These are phyloP conservation scores for Toxotes jaculatrix DNA, from an alignment of 2,113 vertebrate species.

Conservation along the genomic window DNA sequence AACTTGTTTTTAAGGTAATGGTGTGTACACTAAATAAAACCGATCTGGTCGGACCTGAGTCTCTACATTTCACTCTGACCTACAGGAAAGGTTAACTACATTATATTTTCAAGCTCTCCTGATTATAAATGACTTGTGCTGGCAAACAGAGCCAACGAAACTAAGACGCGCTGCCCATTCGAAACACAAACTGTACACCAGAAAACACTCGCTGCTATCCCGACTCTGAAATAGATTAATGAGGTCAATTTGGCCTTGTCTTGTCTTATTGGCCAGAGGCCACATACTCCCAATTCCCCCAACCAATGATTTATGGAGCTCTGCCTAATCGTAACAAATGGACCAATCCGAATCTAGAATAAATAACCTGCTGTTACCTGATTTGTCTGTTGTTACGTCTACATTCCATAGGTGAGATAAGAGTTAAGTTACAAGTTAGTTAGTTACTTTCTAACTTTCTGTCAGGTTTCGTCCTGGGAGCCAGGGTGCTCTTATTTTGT, in stretches of 20 bases:
- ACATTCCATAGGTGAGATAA: neutral
- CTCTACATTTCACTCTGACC: neutral
- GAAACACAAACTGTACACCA: slow-evolving; percentile 35
- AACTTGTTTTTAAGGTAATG: neutral
- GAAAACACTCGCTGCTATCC: slow-evolving; percentile 42
- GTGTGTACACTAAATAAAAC: neutral
- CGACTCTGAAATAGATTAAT: slow-evolving; percentile 61
- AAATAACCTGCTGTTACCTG: slow-evolving; percentile 22
- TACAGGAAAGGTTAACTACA: slow-evolving; percentile 8
- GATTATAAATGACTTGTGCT: slow-evolving; percentile 38
- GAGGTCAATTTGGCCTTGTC: slow-evolving; percentile 64
- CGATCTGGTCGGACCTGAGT: neutral
- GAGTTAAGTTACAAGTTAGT: too few species aligned
- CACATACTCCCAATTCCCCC: slow-evolving; percentile 32
- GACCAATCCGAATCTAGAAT: slow-evolving; percentile 50
- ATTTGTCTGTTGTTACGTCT: slow-evolving; percentile 35
- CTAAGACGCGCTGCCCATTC: neutral
- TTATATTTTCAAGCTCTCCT: neutral
- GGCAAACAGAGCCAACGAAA: slow-evolving; percentile 17
- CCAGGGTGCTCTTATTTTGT: too few species aligned
- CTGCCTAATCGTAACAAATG: slow-evolving; percentile 61
- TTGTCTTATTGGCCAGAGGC: slow-evolving; percentile 69
- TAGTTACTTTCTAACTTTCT: too few species aligned
- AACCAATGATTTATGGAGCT: slow-evolving; percentile 62
- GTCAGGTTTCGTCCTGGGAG: too few species aligned